A percentile compares a stretch with the other conserved stretches of the same genome.
Conservation (phyloP, 2,888 invertebrate genomes). For the Pegoplata infirma region DNA sequence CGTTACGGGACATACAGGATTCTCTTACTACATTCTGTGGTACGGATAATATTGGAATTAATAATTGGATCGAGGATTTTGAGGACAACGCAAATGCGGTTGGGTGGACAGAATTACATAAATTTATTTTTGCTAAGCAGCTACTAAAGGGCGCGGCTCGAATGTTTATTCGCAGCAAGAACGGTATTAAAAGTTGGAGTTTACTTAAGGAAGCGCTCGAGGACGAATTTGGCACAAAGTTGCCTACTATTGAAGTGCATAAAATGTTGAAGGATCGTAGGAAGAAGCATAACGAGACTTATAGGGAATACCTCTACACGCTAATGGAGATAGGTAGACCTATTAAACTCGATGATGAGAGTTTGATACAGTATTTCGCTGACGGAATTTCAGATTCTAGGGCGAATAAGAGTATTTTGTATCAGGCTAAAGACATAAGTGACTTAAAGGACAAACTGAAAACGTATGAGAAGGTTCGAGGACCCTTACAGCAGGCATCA, state of each 20-base stretch:
- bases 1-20: background rate
- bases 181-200: too few relatives aligned
- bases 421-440: too few relatives aligned
- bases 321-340: too few relatives aligned
- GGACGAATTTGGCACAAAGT: background rate
- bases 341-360: too few relatives aligned
- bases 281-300: background rate
- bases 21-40: background rate
- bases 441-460: too few relatives aligned
- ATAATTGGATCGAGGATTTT: background rate
- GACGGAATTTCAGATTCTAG: too few relatives aligned
- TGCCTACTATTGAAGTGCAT: slow-evolving; percentile 29
- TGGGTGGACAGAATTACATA: background rate
- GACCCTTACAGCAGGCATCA: too few relatives aligned
- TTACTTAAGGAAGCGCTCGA: background rate
- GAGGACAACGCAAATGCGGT: slow-evolving; percentile 4
- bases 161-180: too few relatives aligned
- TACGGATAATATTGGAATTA: background rate
- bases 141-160: background rate
- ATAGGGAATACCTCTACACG: slow-evolving; percentile 2
- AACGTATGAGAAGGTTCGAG: too few relatives aligned
- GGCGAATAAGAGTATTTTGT: too few relatives aligned
- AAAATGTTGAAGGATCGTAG: background rate
- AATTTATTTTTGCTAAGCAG: background rate
- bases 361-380: too few relatives aligned